Evolutionary conservation across 2,888 invertebrate genomes (phyloP).

Genomic region (Phytoseiulus persimilis): DNA sequence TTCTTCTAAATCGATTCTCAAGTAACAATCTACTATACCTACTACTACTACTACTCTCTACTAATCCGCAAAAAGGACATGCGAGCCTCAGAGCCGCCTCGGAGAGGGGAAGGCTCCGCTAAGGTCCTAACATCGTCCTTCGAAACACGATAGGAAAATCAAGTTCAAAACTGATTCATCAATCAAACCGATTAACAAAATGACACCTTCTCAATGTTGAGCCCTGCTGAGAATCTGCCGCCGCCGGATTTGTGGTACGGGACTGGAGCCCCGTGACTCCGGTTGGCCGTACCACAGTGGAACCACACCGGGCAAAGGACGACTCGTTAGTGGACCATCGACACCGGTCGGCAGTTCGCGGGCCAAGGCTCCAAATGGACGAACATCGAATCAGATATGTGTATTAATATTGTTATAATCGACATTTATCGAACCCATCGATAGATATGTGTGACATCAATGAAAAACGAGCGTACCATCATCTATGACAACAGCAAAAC

Average conservation of each 20-base stretch:
- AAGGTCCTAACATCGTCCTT: conserved; percentile 5
- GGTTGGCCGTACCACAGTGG: conserved; percentile 5
- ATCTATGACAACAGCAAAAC: conserved; percentile 24
- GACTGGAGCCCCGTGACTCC: not conserved
- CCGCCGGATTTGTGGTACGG: conserved; percentile 12
- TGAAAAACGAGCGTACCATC: conserved; percentile 15
- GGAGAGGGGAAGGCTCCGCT: conserved; percentile 5
- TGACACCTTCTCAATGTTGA: conserved; percentile 38
- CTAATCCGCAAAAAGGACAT: conserved; percentile 5
- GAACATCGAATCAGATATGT: conserved; percentile 33
- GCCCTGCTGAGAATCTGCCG: conserved; percentile 39
- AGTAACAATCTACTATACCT: not conserved
- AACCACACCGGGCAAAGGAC: conserved; percentile 16
- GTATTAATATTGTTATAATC: not conserved
- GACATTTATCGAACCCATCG: conserved; percentile 5
- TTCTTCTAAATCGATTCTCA: conserved; percentile 5
- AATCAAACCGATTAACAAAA: conserved; percentile 35
- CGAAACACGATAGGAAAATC: not conserved
- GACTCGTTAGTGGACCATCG: conserved; percentile 16
- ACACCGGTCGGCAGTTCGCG: conserved; percentile 38
- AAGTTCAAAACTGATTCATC: conserved; percentile 25
- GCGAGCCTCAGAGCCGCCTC: conserved; percentile 5
- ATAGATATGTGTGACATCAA: conserved; percentile 5
- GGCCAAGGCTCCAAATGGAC: conserved; percentile 38
- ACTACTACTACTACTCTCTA: conserved; percentile 5